Evolutionary conservation across 2,113 vertebrate genomes (phyloP).

Genomic region (Accipiter cooperii): DNA sequence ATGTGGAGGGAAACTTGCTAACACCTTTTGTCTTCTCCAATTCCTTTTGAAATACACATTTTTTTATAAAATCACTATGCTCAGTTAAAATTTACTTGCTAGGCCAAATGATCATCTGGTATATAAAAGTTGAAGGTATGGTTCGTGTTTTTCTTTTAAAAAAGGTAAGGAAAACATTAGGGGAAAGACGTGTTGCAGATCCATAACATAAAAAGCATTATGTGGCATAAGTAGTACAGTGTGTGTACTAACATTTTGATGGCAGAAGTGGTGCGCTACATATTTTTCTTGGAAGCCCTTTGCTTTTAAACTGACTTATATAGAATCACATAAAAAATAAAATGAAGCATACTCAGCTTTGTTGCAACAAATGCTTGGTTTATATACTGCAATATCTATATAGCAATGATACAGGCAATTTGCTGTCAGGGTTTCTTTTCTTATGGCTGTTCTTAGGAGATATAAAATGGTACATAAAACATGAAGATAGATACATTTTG

Average conservation of each 20-base stretch:
- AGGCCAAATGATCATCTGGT: background rate
- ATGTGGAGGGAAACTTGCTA: background rate
- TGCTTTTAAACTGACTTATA: background rate
- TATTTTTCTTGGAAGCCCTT: constrained; percentile 3
- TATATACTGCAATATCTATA: background rate
- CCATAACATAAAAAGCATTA: background rate
- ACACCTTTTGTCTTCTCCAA: background rate
- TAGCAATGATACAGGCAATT: background rate
- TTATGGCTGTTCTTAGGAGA: background rate
- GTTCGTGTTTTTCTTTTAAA: background rate
- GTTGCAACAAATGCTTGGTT: background rate
- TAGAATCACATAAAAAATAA: background rate
- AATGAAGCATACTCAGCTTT: background rate
- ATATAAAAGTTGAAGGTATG: background rate
- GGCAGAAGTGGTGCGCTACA: background rate
- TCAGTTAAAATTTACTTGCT: background rate
- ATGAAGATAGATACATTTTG: background rate
- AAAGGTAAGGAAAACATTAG: background rate
- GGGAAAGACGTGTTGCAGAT: background rate
- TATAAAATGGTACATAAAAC: background rate
- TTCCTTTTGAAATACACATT: background rate
- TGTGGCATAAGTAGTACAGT: background rate
- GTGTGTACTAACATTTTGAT: background rate
- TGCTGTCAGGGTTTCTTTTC: background rate
- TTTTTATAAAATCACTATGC: background rate